Base-by-base conservation (phyloP, 2,888 invertebrate species). In the Epirrhoe alternata region DNA sequence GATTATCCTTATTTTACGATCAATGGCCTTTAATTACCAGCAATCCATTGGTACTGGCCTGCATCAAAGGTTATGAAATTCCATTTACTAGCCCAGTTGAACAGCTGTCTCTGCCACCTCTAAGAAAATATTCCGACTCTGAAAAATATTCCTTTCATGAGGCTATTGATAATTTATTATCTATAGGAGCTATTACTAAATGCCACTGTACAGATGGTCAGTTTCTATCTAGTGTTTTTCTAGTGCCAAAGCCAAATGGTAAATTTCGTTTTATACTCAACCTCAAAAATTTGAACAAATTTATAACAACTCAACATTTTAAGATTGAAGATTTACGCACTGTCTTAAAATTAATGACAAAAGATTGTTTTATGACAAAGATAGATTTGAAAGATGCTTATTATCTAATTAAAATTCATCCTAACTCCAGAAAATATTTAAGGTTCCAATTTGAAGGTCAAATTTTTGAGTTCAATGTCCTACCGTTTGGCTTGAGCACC, bases 311-410 rank as follows among this genome's bases (percentile, higher is more conserved):
- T n/a, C 14, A n/a, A 0, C 71, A 72, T 38, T 74, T 74, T 54
- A 74, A 74, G 61, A 50, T 74, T 16, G 74, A 74, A 31, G 71
- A 72, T 54, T 31, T 61, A 51, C 61, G 72, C 1, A 71, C 72
- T 1, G 66, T 58, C 3, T 6, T 59, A 62, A 71, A 69, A 31
- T 14, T 71, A 12, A 8, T 72, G 3, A 50, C 57, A 6, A 38
- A 49, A 7, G 54, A 69, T 42, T 58, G 66, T 35, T 64, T 24
- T 12, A 64, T 70, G 52, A 68, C 69, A 1, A 69, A 50, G 5
- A 6, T 71, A 35, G 71, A 73, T 17, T 8, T 70, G 0, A 69
- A 71, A 49, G 66, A 71, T 33, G 72, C 71, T 6, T 70, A 69
- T 59, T 64, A 60, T 51, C 52, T 67, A 6, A 42, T 69, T 0